A percentile compares a stretch with the other conserved stretches of the same genome.
Conservation (phyloP, 2,113 vertebrate species). For the Collichthys lucidus region DNA sequence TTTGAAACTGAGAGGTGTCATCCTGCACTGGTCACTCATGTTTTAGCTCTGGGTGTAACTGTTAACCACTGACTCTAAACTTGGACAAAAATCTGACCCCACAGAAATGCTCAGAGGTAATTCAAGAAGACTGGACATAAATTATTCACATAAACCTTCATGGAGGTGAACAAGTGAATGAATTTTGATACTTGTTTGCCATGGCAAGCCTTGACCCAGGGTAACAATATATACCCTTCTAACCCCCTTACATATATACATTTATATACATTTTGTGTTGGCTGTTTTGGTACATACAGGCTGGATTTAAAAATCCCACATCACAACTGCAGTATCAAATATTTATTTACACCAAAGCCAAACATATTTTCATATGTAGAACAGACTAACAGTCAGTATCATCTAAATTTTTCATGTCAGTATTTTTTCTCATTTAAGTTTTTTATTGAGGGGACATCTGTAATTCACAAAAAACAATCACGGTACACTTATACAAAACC, state of each 20-base stretch:
- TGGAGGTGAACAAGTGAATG: slow-evolving; percentile 40
- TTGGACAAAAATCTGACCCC: slow-evolving; percentile 55
- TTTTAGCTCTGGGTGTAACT: slow-evolving; percentile 38
- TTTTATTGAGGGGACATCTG: not conserved
- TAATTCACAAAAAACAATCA: not conserved
- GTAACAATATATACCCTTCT: not conserved
- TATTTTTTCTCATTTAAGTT: not conserved
- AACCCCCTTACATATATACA: not conserved
- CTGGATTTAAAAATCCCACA: slow-evolving; percentile 7
- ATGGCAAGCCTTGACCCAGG: not conserved
- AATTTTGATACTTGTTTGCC: slow-evolving; percentile 29
- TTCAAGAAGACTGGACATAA: slow-evolving; percentile 65
- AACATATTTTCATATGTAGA: slow-evolving; percentile 11
- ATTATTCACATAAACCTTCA: slow-evolving; percentile 66
- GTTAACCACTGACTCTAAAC: slow-evolving; percentile 65
- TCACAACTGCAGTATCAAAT: slow-evolving; percentile 33
- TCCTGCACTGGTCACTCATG: slow-evolving; percentile 27
- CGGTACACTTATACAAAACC: not conserved
- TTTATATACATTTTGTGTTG: not conserved
- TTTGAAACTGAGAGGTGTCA: slow-evolving; percentile 66
- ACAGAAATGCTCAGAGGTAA: slow-evolving; percentile 65
- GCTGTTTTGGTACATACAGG: not conserved
- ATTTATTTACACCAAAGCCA: slow-evolving; percentile 70
- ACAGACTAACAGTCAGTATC: slow-evolving; percentile 4
- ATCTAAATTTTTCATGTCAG: not conserved